These are phyloP conservation scores for Stegostoma tigrinum DNA, from an alignment of 2,113 vertebrate genomes.

Conservation along the genomic window DNA sequence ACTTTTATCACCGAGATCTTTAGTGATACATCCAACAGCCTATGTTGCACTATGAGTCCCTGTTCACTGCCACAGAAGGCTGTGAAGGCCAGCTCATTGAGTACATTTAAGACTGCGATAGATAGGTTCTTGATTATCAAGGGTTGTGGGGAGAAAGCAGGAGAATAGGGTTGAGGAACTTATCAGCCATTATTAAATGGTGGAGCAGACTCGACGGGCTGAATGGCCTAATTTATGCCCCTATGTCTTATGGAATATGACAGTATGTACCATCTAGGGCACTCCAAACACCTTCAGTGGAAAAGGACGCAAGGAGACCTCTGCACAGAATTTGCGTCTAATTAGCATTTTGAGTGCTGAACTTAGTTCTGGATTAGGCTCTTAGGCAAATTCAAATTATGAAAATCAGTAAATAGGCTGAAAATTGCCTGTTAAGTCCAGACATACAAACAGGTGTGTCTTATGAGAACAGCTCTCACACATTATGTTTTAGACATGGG, in stretches of 20 bases:
- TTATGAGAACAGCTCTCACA: not conserved
- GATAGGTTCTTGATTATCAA: too few species aligned
- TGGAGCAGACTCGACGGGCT: too few species aligned
- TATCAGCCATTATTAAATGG: too few species aligned
- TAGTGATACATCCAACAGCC: not conserved
- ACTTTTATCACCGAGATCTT: not conserved
- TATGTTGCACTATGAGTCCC: not conserved
- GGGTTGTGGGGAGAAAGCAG: too few species aligned
- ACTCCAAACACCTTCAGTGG: not conserved
- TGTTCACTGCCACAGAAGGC: too few species aligned
- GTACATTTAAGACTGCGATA: too few species aligned
- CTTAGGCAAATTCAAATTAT: not conserved
- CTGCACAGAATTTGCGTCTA: not conserved
- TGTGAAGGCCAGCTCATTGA: too few species aligned
- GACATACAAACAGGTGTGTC: not conserved
- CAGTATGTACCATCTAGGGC: not conserved
- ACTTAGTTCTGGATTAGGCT: not conserved
- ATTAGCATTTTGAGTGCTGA: not conserved
- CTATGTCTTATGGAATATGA: too few species aligned
- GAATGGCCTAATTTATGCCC: too few species aligned
- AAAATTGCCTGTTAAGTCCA: not conserved
- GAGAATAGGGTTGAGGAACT: too few species aligned
- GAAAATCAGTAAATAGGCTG: not conserved
- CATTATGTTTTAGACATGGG: not conserved
- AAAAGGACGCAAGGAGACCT: not conserved